Evolutionary conservation across 2,888 invertebrate species (phyloP).

Genomic region (Polia nebulosa): DNA sequence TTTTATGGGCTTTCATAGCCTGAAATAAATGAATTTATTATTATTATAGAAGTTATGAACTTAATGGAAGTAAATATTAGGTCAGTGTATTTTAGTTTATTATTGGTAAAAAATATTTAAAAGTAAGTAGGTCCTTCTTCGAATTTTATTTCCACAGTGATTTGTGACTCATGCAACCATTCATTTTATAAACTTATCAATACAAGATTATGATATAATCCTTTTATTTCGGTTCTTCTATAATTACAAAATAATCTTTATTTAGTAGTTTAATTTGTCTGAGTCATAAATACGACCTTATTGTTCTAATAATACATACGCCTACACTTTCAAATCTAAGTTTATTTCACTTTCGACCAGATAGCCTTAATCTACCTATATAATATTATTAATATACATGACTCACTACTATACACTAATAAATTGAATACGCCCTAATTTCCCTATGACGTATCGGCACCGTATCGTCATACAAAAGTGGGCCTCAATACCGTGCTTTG

Average conservation of each 20-base stretch:
- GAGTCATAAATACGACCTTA: background rate
- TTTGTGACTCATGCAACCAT: background rate
- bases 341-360: slow-evolving; percentile 3
- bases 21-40: no score
- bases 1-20: no score
- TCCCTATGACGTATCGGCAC: slow-evolving; percentile 23
- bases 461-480: slow-evolving; percentile 24
- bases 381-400: slow-evolving; percentile 2
- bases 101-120: background rate
- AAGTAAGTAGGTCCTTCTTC: no score
- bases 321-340: background rate
- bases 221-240: background rate
- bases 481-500: slow-evolving; percentile 7
- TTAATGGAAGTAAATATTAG: background rate
- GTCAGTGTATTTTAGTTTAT: no score
- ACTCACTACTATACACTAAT: background rate
- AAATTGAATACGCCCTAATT: slow-evolving; percentile 7
- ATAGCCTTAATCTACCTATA: background rate
- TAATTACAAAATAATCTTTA: background rate
- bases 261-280: slow-evolving; percentile 1
- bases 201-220: background rate
- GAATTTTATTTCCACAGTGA: background rate
- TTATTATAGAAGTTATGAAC: background rate
- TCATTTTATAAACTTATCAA: background rate
- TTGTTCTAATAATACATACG: background rate